These are phyloP conservation scores for Trichopria drosophilae DNA, from an alignment of 2,888 invertebrate genomes.

Conservation along the genomic window DNA sequence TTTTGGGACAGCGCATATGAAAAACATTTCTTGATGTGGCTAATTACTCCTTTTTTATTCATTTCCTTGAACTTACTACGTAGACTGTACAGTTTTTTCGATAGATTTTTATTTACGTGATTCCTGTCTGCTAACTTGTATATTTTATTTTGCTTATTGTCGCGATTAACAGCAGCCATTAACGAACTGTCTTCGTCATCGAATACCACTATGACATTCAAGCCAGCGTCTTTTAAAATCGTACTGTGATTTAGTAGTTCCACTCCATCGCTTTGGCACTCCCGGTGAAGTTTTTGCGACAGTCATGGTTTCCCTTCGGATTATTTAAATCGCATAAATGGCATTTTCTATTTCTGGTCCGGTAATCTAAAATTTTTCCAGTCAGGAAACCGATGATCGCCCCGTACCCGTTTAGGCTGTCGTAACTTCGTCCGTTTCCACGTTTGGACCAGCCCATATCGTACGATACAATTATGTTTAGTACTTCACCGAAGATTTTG, in stretches of 20 bases:
- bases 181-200: conserved; percentile 41
- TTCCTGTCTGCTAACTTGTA: conserved; percentile 36
- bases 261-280: conserved; percentile 46
- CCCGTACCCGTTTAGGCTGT: conserved; percentile 39
- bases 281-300: conserved; percentile 39
- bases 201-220: conserved; percentile 35
- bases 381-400: conserved; percentile 39
- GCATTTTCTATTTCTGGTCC: conserved; percentile 38
- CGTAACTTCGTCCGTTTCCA: conserved; percentile 38
- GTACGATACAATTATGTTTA: conserved; percentile 41
- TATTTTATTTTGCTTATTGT: conserved; percentile 19
- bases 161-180: conserved; percentile 35
- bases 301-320: conserved; percentile 38
- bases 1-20: conserved; percentile 31
- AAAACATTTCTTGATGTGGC: conserved; percentile 30
- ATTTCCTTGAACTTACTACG: conserved; percentile 26
- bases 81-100: conserved; percentile 32
- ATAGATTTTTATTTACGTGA: conserved; percentile 34
- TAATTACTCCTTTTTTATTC: conserved; percentile 28
- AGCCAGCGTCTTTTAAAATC: conserved; percentile 31
- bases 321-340: conserved; percentile 33
- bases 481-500: conserved; percentile 23
- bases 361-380: conserved; percentile 38
- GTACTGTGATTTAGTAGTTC: conserved; percentile 32
- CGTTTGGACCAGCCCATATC: conserved; percentile 42